phyloP scores from a whole-genome alignment of 2,888 invertebrate species.

The Timandra comae region DNA sequence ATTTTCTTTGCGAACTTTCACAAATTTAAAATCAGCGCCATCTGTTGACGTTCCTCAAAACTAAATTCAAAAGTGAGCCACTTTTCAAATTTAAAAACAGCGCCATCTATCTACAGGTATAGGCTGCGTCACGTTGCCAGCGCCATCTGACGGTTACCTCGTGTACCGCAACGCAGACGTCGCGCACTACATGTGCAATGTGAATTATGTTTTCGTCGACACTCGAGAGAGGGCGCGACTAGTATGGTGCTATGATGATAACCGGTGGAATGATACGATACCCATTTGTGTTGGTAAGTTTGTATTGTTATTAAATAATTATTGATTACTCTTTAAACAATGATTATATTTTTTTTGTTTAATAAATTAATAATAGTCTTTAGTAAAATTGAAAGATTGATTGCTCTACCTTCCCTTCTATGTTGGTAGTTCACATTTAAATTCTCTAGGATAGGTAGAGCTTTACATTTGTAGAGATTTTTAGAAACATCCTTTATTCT shows the following conservation, averaged over 20 bases:
- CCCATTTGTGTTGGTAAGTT: conserved; percentile 82
- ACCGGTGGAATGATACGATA: conserved; percentile 79
- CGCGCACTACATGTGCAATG: conserved; percentile 82
- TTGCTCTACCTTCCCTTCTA: no score
- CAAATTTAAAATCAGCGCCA: conserved; percentile 20
- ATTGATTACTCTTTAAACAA: no score
- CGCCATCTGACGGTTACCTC: conserved; percentile 82
- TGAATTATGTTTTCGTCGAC: conserved; percentile 82
- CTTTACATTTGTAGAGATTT: no score
- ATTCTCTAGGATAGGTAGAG: no score
- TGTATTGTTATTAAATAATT: no score
- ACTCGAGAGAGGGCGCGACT: conserved; percentile 78
- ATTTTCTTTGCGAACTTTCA: background rate
- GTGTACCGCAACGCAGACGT: conserved; percentile 80
- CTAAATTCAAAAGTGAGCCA: no score
- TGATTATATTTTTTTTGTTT: no score
- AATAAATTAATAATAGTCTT: no score
- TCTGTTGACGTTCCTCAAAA: conserved; percentile 9
- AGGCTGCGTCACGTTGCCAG: conserved; percentile 79
- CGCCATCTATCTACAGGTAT: conserved; percentile 69
- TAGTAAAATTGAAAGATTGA: no score
- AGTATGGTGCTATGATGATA: conserved; percentile 79
- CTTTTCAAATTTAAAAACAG: conserved; percentile 8
- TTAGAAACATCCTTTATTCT: no score
- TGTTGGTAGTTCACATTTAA: no score